Percentiles rank a stretch among this genome's conserved stretches.
phyloP scores from a whole-genome alignment of 2,888 invertebrate species.

The Eristalis tenax region DNA sequence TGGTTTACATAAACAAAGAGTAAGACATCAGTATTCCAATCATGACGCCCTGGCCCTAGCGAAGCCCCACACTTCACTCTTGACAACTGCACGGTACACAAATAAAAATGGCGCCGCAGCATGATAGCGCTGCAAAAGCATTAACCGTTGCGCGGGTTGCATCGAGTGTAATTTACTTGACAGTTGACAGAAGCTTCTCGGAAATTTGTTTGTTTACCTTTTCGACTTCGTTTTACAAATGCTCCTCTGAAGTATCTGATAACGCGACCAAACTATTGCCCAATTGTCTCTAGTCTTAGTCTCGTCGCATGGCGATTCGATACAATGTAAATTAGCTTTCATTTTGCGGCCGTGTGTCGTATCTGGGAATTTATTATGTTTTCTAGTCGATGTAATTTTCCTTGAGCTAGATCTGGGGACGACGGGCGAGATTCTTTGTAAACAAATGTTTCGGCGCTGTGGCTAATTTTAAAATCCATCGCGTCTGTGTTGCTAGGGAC shows the following conservation, averaged over 20 bases:
- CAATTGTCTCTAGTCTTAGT: neutral
- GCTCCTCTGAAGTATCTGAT: neutral
- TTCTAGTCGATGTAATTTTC: conserved; percentile 1
- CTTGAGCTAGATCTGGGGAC: neutral
- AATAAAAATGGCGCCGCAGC: too few relatives aligned
- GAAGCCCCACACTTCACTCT: too few relatives aligned
- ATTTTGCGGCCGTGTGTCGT: too few relatives aligned
- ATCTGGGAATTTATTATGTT: neutral
- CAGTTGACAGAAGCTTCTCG: too few relatives aligned
- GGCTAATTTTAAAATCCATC: neutral
- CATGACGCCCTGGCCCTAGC: too few relatives aligned
- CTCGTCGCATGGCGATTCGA: neutral
- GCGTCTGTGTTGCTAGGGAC: neutral
- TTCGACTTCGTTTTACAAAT: neutral
- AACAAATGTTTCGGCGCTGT: conserved; percentile 4
- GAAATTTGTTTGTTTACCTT: neutral
- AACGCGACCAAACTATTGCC: neutral
- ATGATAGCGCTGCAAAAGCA: too few relatives aligned
- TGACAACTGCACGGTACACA: too few relatives aligned
- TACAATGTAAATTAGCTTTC: neutral
- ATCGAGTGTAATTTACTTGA: too few relatives aligned
- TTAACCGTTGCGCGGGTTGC: too few relatives aligned
- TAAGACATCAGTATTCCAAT: too few relatives aligned
- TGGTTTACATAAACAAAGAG: too few relatives aligned
- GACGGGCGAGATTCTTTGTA: conserved; percentile 14